Conservation (phyloP, 2,113 vertebrate genomes). For the Barnardius zonarius region DNA sequence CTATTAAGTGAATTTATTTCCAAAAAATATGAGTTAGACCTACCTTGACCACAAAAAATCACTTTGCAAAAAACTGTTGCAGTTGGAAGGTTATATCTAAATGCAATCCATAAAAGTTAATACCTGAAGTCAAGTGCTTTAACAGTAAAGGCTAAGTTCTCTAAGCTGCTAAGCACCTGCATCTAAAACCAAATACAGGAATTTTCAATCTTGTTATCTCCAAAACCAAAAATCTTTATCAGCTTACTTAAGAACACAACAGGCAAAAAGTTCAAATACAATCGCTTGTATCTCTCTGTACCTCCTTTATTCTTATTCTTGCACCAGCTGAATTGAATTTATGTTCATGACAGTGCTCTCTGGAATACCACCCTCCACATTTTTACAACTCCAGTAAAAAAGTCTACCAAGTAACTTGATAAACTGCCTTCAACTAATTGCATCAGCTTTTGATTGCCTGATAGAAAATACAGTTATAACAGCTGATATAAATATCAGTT, state of each 20-base stretch:
- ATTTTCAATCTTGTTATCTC: background rate
- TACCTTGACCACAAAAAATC: background rate
- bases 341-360: background rate
- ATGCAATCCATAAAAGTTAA: background rate
- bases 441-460: background rate
- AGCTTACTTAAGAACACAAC: background rate
- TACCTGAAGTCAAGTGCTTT: background rate
- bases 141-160: background rate
- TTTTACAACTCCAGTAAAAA: background rate
- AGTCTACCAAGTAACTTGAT: background rate
- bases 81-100: background rate
- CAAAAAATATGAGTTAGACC: background rate
- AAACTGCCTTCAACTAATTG: background rate
- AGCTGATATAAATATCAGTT: background rate
- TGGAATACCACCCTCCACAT: background rate
- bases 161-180: background rate
- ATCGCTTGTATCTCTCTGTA: background rate
- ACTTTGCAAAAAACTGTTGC: background rate
- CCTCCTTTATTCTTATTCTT: background rate
- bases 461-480: background rate
- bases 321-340: background rate
- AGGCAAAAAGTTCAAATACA: background rate
- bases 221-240: background rate
- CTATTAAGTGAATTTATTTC: background rate
- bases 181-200: background rate